phyloP scores from a whole-genome alignment of 2,113 vertebrate genomes.

The Rana temporaria region DNA sequence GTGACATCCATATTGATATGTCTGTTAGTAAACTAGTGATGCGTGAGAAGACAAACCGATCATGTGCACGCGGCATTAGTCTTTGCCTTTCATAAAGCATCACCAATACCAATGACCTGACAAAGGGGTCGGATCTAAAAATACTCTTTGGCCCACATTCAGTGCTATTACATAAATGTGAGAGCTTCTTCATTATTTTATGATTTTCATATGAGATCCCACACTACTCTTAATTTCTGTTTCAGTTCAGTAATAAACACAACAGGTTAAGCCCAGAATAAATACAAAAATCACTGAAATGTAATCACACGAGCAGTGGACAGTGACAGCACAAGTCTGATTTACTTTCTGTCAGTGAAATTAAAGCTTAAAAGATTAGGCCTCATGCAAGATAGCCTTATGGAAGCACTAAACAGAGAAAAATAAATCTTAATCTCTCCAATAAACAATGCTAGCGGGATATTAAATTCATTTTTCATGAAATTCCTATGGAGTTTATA shows the following conservation, averaged over 20 bases:
- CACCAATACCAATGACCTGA: no score
- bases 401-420: conserved; percentile 54
- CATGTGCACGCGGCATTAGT: no score
- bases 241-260: conserved; percentile 4
- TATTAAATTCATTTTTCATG: conserved; percentile 57
- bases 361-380: conserved; percentile 77
- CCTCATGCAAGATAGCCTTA: conserved; percentile 57
- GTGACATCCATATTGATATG: no score
- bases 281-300: conserved; percentile 23
- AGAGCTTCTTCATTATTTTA: no score
- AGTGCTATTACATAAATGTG: no score
- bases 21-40: no score
- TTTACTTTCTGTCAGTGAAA: conserved; percentile 64
- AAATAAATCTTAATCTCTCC: conserved; percentile 48
- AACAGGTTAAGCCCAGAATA: conserved; percentile 40
- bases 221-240: no score
- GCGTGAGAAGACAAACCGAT: no score
- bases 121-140: no score
- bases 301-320: conserved; percentile 53
- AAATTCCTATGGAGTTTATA: conserved; percentile 10
- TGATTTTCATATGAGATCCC: no score
- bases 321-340: conserved; percentile 61
- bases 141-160: no score
- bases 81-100: no score
- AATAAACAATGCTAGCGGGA: conserved; percentile 38